Base-by-base conservation (phyloP, 2,888 invertebrate species). In the Philopedon plagiatum region DNA sequence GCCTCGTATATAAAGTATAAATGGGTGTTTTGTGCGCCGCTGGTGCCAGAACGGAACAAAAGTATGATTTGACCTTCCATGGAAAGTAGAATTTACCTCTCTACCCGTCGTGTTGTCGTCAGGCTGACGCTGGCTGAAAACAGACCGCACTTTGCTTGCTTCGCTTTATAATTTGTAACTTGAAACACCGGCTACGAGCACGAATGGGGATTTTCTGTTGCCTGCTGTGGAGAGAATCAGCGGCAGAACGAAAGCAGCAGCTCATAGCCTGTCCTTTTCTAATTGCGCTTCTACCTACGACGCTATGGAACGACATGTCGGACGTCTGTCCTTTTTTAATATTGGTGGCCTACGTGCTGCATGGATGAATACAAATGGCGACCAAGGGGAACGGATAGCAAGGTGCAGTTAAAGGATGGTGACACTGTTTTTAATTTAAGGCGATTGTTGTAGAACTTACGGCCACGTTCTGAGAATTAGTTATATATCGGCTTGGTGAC, bases 31-130 rank as follows among this genome's bases (percentile, higher is more conserved):
- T 15, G 21, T 29, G 41, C 61, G 61, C 61, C 61, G 29, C 61
- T 61, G 61, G 1, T 61, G 61, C 44, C 61, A 44, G 26, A 18
- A 44, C 61, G 2, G 51, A 51, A 51, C 29, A 29, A 7, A 54
- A 54, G 18, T 60, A 29, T 61, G 5, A 29, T 61, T 44, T 61
- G 67, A 70, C 70, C 70, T 70, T 70, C 64, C 70, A 58, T 70
- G 70, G 70, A 70, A 70, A 63, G 58, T 46, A 70, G 70, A 70
- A 63, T 56, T 56, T 62, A 37, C 34, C 49, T 62, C 58, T 58
- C 65, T 67, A 46, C 58, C 51, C 58, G 66, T 15, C 29, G 29
- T 19, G 46, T 39, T 57, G 56, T 66, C 39, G 58, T 58, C 58
- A 58, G 21, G 54, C 57, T 34, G 58, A 60, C 13, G 23, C 26